Percentiles rank a stretch among this genome's conserved stretches.
These are phyloP conservation scores for Volucella zonaria DNA, from an alignment of 2,888 invertebrate species.

Conservation along the genomic window DNA sequence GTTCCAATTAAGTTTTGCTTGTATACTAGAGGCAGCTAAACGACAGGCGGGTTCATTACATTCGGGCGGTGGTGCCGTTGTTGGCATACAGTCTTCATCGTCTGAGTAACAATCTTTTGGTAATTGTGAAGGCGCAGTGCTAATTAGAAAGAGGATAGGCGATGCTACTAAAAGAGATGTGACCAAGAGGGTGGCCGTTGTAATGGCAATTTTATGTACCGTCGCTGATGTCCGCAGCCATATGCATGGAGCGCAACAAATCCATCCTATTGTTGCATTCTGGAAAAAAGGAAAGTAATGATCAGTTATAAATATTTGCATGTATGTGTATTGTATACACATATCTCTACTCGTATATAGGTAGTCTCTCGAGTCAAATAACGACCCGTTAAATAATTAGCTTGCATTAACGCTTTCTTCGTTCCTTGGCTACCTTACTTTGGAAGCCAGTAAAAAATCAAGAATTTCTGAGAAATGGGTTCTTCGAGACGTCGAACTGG, in stretches of 20 bases:
- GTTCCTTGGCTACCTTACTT: too few relatives aligned
- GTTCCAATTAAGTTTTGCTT: conserved; percentile 81
- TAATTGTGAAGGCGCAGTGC: conserved; percentile 82
- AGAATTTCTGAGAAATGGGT: too few relatives aligned
- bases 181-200: conserved; percentile 85
- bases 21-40: conserved; percentile 80
- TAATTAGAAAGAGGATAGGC: conserved; percentile 85
- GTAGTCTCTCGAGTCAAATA: too few relatives aligned
- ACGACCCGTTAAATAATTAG: too few relatives aligned
- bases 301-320: background rate
- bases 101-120: conserved; percentile 81
- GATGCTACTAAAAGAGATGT: conserved; percentile 85
- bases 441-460: too few relatives aligned
- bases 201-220: conserved; percentile 85
- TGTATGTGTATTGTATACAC: too few relatives aligned
- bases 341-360: background rate
- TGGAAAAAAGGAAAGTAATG: conserved; percentile 50
- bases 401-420: too few relatives aligned
- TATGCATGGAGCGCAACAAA: conserved; percentile 85
- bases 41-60: conserved; percentile 80
- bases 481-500: too few relatives aligned
- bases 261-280: conserved; percentile 83
- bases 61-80: conserved; percentile 79
- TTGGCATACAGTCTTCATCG: conserved; percentile 80
- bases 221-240: conserved; percentile 85